Evolutionary conservation across 1,140 invertebrate species (phyloP).

Genomic region (Frieseomelitta varia): DNA sequence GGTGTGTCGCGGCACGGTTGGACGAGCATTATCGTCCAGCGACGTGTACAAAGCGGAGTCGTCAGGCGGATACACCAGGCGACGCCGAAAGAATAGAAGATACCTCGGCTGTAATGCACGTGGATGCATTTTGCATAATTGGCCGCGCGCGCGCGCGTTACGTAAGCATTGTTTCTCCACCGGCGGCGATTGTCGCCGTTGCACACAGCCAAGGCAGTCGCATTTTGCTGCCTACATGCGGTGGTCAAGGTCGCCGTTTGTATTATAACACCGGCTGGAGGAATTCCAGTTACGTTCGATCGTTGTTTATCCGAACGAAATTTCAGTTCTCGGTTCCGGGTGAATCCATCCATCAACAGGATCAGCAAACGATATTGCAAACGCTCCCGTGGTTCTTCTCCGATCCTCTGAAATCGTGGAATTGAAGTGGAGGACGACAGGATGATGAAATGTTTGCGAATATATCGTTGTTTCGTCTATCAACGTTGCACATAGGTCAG

Average conservation of each 20-base stretch:
- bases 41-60: neutral
- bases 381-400: too few relatives aligned
- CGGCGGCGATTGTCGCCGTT: slow-evolving; percentile 31
- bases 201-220: slow-evolving; percentile 52
- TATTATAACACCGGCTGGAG: slow-evolving; percentile 13
- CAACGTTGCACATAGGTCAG: too few relatives aligned
- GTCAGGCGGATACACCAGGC: slow-evolving; percentile 6
- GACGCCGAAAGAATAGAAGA: slow-evolving; percentile 32
- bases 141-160: slow-evolving; percentile 27
- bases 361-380: too few relatives aligned
- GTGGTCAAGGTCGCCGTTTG: slow-evolving; percentile 58
- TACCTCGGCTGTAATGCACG: slow-evolving; percentile 29
- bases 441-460: too few relatives aligned
- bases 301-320: neutral
- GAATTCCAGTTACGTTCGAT: slow-evolving; percentile 5
- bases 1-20: neutral
- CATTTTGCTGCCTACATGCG: slow-evolving; percentile 60
- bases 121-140: slow-evolving; percentile 61
- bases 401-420: too few relatives aligned
- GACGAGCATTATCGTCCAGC: neutral
- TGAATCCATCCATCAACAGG: neutral
- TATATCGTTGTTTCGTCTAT: too few relatives aligned
- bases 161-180: slow-evolving; percentile 56
- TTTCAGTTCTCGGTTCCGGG: neutral
- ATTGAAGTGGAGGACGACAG: too few relatives aligned